Evolutionary conservation across 2,113 vertebrate genomes (phyloP).

Genomic region (Dromaius novaehollandiae): DNA sequence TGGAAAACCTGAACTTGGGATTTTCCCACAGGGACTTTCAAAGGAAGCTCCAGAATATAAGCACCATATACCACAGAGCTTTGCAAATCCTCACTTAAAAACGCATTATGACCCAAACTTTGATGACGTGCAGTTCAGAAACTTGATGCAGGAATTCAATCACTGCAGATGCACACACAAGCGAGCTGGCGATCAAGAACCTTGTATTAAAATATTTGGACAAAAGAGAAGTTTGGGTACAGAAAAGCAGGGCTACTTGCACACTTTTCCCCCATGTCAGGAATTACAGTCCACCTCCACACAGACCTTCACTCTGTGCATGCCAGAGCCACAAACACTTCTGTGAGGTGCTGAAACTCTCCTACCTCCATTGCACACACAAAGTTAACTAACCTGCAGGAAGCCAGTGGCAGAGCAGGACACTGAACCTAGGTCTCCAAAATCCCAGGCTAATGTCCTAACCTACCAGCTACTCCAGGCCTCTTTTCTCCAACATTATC

Average conservation of each 20-base stretch:
- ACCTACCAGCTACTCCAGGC: not conserved
- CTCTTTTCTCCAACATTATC: not conserved
- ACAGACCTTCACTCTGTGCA: not conserved
- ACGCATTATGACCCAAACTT: not conserved
- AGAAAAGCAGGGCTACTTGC: not conserved
- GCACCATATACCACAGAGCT: not conserved
- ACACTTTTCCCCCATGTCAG: not conserved
- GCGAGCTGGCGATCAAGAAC: not conserved
- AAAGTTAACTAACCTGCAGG: not conserved
- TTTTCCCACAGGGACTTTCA: not conserved
- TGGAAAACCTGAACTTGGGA: not conserved
- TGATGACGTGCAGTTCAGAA: not conserved
- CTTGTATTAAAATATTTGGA: not conserved
- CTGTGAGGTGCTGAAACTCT: not conserved
- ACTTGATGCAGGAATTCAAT: not conserved
- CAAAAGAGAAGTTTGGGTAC: fast-evolving
- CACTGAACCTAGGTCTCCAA: not conserved
- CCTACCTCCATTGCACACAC: fast-evolving
- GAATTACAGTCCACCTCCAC: not conserved
- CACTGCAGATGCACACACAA: not conserved
- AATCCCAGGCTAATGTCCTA: not conserved
- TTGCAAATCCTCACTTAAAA: not conserved
- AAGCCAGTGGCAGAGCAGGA: not conserved
- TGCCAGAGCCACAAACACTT: not conserved
- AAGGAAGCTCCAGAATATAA: not conserved